Evolutionary conservation across 2,113 vertebrate species (phyloP).

Genomic region (Cephalopholis sonnerati): DNA sequence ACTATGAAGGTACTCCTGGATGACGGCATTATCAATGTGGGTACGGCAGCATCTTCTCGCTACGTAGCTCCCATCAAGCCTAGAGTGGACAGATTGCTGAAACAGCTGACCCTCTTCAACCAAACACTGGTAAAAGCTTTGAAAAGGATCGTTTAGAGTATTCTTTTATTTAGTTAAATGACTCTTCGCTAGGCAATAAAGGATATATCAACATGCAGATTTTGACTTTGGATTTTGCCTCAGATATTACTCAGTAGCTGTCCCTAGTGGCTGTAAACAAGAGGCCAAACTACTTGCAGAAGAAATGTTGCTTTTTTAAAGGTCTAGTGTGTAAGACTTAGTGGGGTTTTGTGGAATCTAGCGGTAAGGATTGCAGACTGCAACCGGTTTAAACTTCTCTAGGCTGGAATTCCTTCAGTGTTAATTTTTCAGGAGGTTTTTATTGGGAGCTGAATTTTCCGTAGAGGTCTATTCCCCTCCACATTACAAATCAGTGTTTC

Average conservation of each 20-base stretch:
- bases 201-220: neutral
- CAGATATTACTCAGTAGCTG: conserved; percentile 43
- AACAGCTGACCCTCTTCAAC: conserved; percentile 86
- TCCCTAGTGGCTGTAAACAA: conserved; percentile 53
- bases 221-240: conserved; percentile 8
- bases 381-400: no score
- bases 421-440: no score
- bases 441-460: no score
- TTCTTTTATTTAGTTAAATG: neutral
- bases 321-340: no score
- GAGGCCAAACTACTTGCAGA: neutral
- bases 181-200: neutral
- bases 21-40: conserved; percentile 87
- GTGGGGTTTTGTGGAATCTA: no score
- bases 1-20: conserved; percentile 85
- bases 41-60: conserved; percentile 86
- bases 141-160: neutral
- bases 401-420: no score
- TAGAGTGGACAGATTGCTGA: conserved; percentile 86
- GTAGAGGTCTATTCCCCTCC: no score
- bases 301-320: neutral
- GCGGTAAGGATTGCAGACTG: no score
- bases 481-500: no score
- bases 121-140: conserved; percentile 86
- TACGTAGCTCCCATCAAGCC: conserved; percentile 85